A percentile compares a stretch with the other conserved stretches of the same genome.
Evolutionary conservation across 2,797 vertebrate species (phyloP).

Genomic region (Stomatorhinus walkeri): DNA sequence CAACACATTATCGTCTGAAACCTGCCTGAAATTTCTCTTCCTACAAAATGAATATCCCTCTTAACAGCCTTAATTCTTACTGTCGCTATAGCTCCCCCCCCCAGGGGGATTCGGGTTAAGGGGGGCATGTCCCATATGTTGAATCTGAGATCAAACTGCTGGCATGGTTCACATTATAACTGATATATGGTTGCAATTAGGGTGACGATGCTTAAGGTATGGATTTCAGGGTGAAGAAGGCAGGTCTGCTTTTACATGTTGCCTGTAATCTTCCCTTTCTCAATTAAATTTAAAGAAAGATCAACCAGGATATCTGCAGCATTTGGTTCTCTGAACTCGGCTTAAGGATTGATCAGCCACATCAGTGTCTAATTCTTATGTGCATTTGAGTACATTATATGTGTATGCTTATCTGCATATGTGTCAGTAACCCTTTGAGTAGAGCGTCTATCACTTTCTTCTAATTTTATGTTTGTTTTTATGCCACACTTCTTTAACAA

Average conservation of each 20-base stretch:
- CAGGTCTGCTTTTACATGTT: not conserved
- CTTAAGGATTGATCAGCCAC: not conserved
- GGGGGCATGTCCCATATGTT: not conserved
- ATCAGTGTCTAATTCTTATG: not conserved
- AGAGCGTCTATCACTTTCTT: not conserved
- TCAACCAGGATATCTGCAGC: not conserved
- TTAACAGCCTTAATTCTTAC: slow-evolving; percentile 1
- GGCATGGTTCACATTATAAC: slow-evolving; percentile 17
- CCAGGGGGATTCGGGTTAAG: slow-evolving; percentile 11
- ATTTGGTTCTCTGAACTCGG: not conserved
- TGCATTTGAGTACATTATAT: not conserved
- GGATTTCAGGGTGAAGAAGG: slow-evolving; percentile 15
- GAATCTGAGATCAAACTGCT: not conserved
- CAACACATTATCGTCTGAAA: not conserved
- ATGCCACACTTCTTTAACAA: not conserved
- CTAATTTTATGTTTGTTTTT: not conserved
- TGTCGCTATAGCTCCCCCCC: not conserved
- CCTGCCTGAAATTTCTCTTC: not conserved
- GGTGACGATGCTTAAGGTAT: slow-evolving; percentile 12
- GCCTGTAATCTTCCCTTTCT: not conserved
- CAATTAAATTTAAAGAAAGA: not conserved
- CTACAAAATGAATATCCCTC: not conserved
- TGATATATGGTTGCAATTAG: slow-evolving; percentile 21
- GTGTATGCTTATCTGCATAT: not conserved
- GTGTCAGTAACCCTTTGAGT: not conserved